Percentiles rank a stretch among this genome's conserved stretches.
Evolutionary conservation across 2,113 vertebrate species (phyloP).

Genomic region (Hystrix brachyura): DNA sequence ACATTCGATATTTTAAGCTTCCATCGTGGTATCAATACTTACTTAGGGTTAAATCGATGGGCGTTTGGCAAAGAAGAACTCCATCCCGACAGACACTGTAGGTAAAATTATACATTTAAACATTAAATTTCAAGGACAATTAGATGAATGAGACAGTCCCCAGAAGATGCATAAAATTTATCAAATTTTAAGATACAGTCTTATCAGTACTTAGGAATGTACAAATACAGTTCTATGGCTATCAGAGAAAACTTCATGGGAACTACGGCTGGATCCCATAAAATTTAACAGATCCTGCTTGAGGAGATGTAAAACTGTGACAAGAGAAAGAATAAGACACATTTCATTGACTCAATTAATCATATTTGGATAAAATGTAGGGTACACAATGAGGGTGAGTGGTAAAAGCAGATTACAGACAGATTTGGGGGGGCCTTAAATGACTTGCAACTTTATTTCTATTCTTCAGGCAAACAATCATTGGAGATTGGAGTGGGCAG

Average conservation of each 20-base stretch:
- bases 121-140: background rate
- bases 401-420: background rate
- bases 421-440: background rate
- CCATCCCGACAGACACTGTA: slow-evolving; percentile 81
- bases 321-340: background rate
- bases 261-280: background rate
- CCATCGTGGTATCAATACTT: slow-evolving; percentile 47
- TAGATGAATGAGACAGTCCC: background rate
- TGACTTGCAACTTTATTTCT: background rate
- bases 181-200: background rate
- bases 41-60: slow-evolving; percentile 68
- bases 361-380: background rate
- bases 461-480: background rate
- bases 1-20: background rate
- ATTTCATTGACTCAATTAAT: background rate
- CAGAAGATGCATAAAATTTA: background rate
- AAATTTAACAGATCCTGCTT: background rate
- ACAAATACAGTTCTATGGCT: background rate
- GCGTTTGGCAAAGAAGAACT: slow-evolving; percentile 74
- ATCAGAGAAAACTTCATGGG: background rate
- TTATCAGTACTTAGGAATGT: background rate
- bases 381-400: background rate
- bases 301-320: background rate
- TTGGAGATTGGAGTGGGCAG: background rate
- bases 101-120: slow-evolving; percentile 19